Base-by-base conservation (phyloP, 2,888 invertebrate species). In the Sminthurinus aureus region DNA sequence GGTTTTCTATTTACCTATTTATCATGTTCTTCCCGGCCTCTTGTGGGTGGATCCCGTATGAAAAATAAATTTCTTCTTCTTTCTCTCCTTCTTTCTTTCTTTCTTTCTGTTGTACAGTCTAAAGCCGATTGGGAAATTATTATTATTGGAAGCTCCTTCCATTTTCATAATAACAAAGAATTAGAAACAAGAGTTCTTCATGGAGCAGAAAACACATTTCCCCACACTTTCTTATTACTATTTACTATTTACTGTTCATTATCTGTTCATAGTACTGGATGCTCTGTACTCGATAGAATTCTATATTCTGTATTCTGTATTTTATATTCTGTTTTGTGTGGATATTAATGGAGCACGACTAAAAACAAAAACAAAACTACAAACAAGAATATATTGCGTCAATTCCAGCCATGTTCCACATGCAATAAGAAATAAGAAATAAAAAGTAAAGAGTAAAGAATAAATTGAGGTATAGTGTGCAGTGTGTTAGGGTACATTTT, bases 1-100 rank as follows among this genome's bases (percentile, higher is more conserved):
- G 81, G 85, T 87, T 69, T 38, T 87, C 82, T 86, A 86, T 87
- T 87, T 86, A 87, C 87, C 87, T 86, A 88, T 88, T 87, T 87
- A 88, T 88, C 88, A 88, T 88, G 86, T 88, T 84, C 83, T 87
- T 83, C 77, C 73, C 79, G 86, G 87, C 82, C 84, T 85, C 84
- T 85, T 84, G 58, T 83, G 84, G 81, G 82, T 69, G 82, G 79
- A 64, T 52, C 79, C 75, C 51, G 24, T 69, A 77, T 79, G 79
- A 74, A 83, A 83, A 83, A 83, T 83, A 71, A 50, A 83, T 71
- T 71, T 50, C 38, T 78, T 82, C 71, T 22, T 76, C 67, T 76
- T 77, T 13, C 80, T 71, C 20, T 52, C 52, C 13, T 52, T 52
- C 52, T 78, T 82, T 64, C 58, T 66, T 58, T 76, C 64, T 71